Conservation (phyloP, 2,888 invertebrate genomes). For the Cremastinae sp. region DNA sequence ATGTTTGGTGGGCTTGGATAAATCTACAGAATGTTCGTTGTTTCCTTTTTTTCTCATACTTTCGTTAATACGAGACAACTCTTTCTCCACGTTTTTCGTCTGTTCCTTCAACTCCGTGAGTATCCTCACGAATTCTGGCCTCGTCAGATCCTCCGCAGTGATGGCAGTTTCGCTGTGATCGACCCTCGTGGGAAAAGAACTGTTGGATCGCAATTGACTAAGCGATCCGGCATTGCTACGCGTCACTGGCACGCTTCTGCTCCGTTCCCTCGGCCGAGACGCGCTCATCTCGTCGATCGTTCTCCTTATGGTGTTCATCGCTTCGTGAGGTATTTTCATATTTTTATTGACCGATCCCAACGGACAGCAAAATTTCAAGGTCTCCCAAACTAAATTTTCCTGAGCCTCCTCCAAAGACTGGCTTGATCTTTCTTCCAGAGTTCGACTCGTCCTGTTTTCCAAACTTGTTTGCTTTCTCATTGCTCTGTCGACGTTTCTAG, state of each 20-base stretch:
- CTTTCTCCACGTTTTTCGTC: constrained; percentile 62
- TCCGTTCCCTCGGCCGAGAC: constrained; percentile 25
- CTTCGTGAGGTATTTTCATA: background rate
- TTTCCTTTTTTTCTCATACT: constrained; percentile 46
- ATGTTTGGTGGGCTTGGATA: background rate
- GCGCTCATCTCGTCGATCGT: constrained; percentile 8
- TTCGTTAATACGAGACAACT: constrained; percentile 62
- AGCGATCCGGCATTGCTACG: background rate
- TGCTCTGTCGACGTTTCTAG: background rate
- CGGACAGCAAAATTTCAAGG: constrained; percentile 20
- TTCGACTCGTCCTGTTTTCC: no score
- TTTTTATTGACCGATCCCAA: background rate
- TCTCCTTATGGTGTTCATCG: constrained; percentile 3
- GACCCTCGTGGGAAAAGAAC: constrained; percentile 47
- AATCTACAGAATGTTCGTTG: constrained; percentile 12
- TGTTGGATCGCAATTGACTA: constrained; percentile 28
- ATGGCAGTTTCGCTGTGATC: constrained; percentile 45
- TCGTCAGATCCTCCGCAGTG: constrained; percentile 55
- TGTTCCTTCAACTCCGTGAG: constrained; percentile 66
- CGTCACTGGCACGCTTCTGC: constrained; percentile 41
- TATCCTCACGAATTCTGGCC: constrained; percentile 61
- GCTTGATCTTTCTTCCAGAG: no score
- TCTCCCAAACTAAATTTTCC: constrained; percentile 26
- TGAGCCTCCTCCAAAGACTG: constrained; percentile 4
- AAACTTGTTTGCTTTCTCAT: no score